Percentiles rank a stretch among this genome's conserved stretches.
phyloP scores from a whole-genome alignment of 2,797 vertebrate genomes.

The Alcedo quadribrachys region DNA sequence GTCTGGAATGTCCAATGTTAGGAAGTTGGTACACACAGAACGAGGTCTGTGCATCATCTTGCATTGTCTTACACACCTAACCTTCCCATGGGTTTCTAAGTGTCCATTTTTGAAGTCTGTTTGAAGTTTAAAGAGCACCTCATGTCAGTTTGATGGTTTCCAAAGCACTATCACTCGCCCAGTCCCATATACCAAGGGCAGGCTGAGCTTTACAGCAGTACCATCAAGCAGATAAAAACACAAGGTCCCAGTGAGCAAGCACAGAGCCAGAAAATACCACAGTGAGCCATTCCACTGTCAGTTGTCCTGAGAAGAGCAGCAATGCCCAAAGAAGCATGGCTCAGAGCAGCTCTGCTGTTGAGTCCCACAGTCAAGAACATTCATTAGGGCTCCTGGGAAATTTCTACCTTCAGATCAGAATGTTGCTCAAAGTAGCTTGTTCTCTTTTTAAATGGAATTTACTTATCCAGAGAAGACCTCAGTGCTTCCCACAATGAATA shows the following conservation, averaged over 20 bases:
- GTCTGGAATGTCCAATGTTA: not conserved
- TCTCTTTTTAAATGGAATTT: not conserved
- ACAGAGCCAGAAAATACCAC: not conserved
- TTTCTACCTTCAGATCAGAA: not conserved
- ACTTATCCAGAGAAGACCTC: not conserved
- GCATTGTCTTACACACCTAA: not conserved
- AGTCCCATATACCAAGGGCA: not conserved
- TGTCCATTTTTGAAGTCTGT: not conserved
- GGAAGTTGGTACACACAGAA: not conserved
- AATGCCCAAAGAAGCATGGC: not conserved
- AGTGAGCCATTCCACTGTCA: accelerated
- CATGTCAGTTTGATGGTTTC: not conserved
- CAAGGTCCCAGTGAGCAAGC: not conserved
- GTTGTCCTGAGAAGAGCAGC: not conserved
- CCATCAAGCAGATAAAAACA: not conserved
- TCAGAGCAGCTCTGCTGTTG: not conserved
- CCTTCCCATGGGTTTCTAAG: not conserved
- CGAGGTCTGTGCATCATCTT: not conserved
- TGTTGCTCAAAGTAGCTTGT: not conserved
- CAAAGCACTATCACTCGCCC: not conserved
- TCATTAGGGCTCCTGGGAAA: not conserved
- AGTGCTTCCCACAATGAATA: not conserved
- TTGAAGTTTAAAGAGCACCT: not conserved
- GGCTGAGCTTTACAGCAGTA: not conserved
- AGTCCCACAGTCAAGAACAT: not conserved